A percentile compares a stretch with the other conserved stretches of the same genome.
Conservation (phyloP, 2,888 invertebrate genomes). For the Anarsia innoxiella region DNA sequence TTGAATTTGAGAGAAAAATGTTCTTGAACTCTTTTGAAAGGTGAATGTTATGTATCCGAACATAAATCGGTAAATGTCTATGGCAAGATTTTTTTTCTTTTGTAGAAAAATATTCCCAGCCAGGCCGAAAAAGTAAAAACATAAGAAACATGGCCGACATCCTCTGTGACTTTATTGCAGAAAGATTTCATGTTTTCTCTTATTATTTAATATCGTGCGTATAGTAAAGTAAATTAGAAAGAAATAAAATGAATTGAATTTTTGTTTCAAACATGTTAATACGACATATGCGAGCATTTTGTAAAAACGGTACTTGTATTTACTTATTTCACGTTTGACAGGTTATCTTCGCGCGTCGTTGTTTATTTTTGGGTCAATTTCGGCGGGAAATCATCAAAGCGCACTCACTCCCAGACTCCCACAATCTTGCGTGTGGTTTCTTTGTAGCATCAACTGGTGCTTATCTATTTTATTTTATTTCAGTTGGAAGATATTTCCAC, state of each 20-base stretch:
- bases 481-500: constrained; percentile 27
- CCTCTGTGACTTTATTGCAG: not conserved
- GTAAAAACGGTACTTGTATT: constrained; percentile 43
- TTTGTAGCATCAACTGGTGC: too few relatives aligned
- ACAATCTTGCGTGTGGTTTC: not conserved
- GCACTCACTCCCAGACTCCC: too few relatives aligned
- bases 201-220: not conserved
- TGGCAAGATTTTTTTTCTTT: not conserved
- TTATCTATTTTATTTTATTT: constrained; percentile 20
- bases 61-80: not conserved
- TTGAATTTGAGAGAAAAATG: too few relatives aligned
- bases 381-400: constrained; percentile 43
- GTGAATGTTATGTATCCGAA: constrained; percentile 1
- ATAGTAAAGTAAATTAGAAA: too few relatives aligned
- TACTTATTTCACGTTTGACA: constrained; percentile 32
- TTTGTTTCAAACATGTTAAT: too few relatives aligned
- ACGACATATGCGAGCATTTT: constrained; percentile 18
- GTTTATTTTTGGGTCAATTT: constrained; percentile 42
- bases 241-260: too few relatives aligned
- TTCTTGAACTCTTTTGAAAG: too few relatives aligned
- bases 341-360: constrained; percentile 37
- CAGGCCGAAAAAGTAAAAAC: constrained; percentile 1
- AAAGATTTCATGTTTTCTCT: not conserved
- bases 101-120: not conserved
- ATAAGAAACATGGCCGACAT: not conserved